Evolutionary conservation across 2,888 invertebrate species (phyloP), one percentile per base, ranked within the genome.

Genomic region (Atherix ibis): DNA sequence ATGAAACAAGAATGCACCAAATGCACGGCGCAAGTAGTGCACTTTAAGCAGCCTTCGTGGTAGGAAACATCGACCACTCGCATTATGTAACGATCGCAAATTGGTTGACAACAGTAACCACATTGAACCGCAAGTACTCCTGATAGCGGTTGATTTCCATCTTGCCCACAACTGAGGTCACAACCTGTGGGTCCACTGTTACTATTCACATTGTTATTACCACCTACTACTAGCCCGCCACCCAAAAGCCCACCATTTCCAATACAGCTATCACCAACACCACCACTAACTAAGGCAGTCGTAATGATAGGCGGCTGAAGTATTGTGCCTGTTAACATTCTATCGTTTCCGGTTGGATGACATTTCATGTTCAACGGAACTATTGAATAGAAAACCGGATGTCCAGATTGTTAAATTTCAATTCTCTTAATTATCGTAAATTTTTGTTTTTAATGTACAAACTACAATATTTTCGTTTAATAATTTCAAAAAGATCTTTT

Each of bases 1-100:
- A 74, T 70, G 61, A 76, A 84, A 56, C 83, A 84, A 39, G 79
- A 77, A 51, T 77, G 74, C 41, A 70, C 68, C 39, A 84, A 68
- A 40, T 71, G 71, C 41, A 69, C 66, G 39, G 74, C 71, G 53
- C 84, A 84, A 42, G 73, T 73, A 46, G 68, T 68, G 58, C 84
- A 84, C 51, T 74, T 73, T 40, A 84, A 70, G 60, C 84, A 84
- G 40, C 68, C 66, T 51, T 79, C 78, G 62, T 83, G 83, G 65
- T 79, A 83, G 40, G 73, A 73, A 36, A 70, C 65, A 53, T 81
- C 78, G 53, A 73, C 68, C 43, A 81, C 77, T 47, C 77, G 70
- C 63, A 80, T 70, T 46, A 82, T 72, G 58, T 76, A 82, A 45
- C 78, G 67, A 65, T 81, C 81, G 54, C 68, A 68, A 53, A 82